Base-by-base conservation (phyloP, 2,888 invertebrate species). In the Andrena camellia region DNA sequence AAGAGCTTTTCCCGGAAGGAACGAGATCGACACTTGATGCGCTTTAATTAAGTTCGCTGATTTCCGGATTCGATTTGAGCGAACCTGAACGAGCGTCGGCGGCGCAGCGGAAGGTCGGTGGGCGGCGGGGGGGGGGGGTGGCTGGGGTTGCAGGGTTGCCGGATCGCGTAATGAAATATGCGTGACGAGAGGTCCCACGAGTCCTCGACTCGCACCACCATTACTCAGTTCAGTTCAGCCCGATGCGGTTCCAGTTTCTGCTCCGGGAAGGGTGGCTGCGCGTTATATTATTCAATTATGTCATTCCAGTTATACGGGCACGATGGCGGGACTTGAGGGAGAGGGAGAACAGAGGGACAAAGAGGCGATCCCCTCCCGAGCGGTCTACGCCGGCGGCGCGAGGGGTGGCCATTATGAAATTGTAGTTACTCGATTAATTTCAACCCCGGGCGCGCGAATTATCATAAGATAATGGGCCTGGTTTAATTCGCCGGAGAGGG, bases 241-340 rank as follows among this genome's bases (percentile, higher is more conserved):
- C 86, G 86, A 85, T 84, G 86, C 82, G 90, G 81, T 88, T 88
- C 88, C 83, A 78, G 86, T 81, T 83, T 80, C 86, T 84, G 78
- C 78, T 76, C 73, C 74, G 80, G 86, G 85, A 88, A 90, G 90
- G 90, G 89, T 90, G 86, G 87, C 87, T 83, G 80, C 87, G 82
- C 91, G 92, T 93, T 93, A 93, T 93, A 93, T 93, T 92, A 94
- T 94, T 94, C 93, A 94, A 94, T 93, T 93, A 93, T 93, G 93
- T 92, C 93, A 93, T 93, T 91, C 91, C 87, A 90, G 92, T 92
- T 92, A 92, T 91, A 92, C 92, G 84, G 86, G 85, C 83, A 71
- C 75, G 81, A 81, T 69, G 50, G 63, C 75, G 62, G 78, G 80
- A 54, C 57, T 64, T 67, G 10, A 33, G 13, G 68, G 60, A 10